A percentile compares a stretch with the other conserved stretches of the same genome.
Evolutionary conservation across 2,113 vertebrate species (phyloP).

Genomic region (Turnix velox): DNA sequence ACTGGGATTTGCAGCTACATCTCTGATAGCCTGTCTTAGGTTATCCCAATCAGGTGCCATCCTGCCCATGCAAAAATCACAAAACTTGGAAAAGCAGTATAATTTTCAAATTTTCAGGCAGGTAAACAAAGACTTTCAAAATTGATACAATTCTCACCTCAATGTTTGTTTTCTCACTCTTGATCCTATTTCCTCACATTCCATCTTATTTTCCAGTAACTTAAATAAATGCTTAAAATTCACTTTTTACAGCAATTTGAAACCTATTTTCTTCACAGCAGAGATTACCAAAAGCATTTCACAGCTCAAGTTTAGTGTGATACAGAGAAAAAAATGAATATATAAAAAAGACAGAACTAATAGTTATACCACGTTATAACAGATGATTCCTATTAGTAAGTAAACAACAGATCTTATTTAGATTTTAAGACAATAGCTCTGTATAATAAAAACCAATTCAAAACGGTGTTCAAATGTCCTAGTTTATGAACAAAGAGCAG

Average conservation of each 20-base stretch:
- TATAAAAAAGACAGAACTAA: not conserved
- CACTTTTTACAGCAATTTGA: not conserved
- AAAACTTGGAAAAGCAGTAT: not conserved
- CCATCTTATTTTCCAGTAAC: not conserved
- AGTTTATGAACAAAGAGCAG: not conserved
- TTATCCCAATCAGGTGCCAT: not conserved
- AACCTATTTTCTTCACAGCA: not conserved
- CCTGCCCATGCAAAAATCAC: not conserved
- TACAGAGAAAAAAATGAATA: not conserved
- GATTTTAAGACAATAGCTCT: not conserved
- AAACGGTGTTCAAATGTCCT: not conserved
- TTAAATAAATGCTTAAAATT: not conserved
- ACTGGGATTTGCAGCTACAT: not conserved
- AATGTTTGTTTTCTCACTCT: not conserved
- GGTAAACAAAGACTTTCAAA: not conserved
- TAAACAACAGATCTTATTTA: not conserved
- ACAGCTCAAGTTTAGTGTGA: not conserved
- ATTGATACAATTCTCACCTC: accelerated
- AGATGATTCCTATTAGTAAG: not conserved
- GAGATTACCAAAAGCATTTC: not conserved
- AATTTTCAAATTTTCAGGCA: not conserved
- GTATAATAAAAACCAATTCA: not conserved
- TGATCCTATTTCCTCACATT: not conserved
- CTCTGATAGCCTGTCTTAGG: not conserved
- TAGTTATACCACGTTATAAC: not conserved